Evolutionary conservation across 2,113 vertebrate genomes (phyloP), one percentile per base, ranked within the genome.

Genomic region (Amia ocellicauda): DNA sequence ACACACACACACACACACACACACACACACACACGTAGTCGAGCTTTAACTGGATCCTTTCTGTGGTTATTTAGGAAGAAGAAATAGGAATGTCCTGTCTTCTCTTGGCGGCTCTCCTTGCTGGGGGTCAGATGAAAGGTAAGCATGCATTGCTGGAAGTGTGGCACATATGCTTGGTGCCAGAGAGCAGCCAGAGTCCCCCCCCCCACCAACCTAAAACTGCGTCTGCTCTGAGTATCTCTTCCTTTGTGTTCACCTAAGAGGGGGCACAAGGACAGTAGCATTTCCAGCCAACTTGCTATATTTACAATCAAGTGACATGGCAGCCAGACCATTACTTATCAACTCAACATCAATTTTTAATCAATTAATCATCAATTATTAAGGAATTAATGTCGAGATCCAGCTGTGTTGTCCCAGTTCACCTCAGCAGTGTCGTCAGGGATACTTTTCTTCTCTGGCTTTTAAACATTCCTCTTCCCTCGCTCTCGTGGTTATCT

Each of bases 311-410:
- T 78, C 81, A 79, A 80, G 67, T 72, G 85, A 87, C 78, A 75
- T 84, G 86, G 83, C 86, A 90, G 85, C 69, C 70, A 67, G 69
- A 62, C 78, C 85, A 80, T 88, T 79, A 86, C 79, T 85, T 81
- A 84, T 83, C 75, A 89, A 75, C 74, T 82, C 49, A 57, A 69
- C 85, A 90, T 91, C 84, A 92, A 91, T 90, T 74, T 90, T 94
- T 92, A 75, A 92, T 82, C 78, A 67, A 79, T 77, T 69, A 63
- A 70, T 74, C 74, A 89, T 93, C 58, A 88, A 91, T 91, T 89
- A 93, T 93, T 90, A 79, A 91, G 82, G 75, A 54, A 81, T 82
- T 81, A 78, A 85, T 79, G 87, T 69, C 72, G 78, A 83, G 74
- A 81, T 84, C 81, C 88, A 91, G 86, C 88, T 91, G 89, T 52